A percentile compares a stretch with the other conserved stretches of the same genome.
Evolutionary conservation across 2,113 vertebrate species (phyloP).

Genomic region (Actenoides lindsayi): DNA sequence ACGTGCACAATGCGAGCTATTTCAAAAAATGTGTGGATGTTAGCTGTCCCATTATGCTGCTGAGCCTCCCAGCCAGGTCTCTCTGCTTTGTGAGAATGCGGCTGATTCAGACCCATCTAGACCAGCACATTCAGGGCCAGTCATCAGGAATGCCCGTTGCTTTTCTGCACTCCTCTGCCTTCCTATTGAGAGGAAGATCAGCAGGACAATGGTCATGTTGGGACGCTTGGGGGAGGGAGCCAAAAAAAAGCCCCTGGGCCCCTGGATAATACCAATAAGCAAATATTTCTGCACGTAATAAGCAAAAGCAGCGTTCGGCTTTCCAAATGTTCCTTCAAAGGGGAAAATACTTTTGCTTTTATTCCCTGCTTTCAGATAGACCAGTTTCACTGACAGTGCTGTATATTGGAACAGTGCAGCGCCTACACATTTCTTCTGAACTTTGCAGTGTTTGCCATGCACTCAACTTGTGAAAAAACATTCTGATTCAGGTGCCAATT

Average conservation of each 20-base stretch:
- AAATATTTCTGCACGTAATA: neutral
- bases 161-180: neutral
- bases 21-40: slow-evolving; percentile 68
- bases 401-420: neutral
- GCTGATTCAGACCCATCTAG: neutral
- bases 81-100: neutral
- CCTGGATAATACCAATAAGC: neutral
- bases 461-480: neutral
- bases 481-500: neutral
- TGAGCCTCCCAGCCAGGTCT: slow-evolving; percentile 13
- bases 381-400: neutral
- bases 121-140: slow-evolving; percentile 38
- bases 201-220: neutral
- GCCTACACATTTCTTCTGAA: neutral
- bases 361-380: neutral
- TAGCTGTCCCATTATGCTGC: slow-evolving; percentile 63
- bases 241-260: neutral
- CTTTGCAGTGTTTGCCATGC: neutral
- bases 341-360: neutral
- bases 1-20: neutral
- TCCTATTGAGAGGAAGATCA: slow-evolving; percentile 40
- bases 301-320: neutral
- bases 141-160: neutral
- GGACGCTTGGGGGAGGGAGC: neutral
- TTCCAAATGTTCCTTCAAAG: neutral